Base-by-base conservation (phyloP, 2,113 vertebrate genomes). In the Oryzias woworae region DNA sequence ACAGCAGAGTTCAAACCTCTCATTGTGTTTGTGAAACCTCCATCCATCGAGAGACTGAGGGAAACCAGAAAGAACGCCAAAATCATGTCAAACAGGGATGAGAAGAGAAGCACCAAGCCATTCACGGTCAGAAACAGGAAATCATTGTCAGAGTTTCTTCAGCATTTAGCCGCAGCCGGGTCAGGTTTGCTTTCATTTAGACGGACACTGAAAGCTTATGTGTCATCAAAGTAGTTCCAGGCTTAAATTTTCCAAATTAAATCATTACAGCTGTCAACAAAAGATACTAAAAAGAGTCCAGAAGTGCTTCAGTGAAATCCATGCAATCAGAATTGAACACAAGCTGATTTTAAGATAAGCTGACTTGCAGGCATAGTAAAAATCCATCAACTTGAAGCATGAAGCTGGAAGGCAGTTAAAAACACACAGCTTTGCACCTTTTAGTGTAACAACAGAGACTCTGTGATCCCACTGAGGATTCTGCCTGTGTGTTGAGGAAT, bases 11-110 rank as follows among this genome's bases (percentile, higher is more conserved):
- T 99, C 75, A 99, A 99, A 74, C 96, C 97, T 5, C 95, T 92
- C 18, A 93, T 99, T 57, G 96, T 98, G 89, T 97, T 98, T 71
- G 94, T 98, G 88, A 98, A 96, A 77, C 97, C 97, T 70, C 96
- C 97, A 0, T 69, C 92, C 0, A 78, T 98, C 31, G 95, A 97
- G 43, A 92, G 93, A 48, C 78, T 98, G 87, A 91, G 90, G 77
- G 95, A 95, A 74, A 97, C 95, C 36, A 93, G 96, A 80, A 93
- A 88, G 90, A 94, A 93, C 46, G 93, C 93, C 47, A 96, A 95
- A 87, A 87, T 94, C 77, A 93, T 96, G 87, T 95, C 96, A 60
- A 90, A 93, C 82, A 95, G 95, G 82, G 96, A 96, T 23, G 96
- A 98, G 76, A 96, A 94, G 65, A 93, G 83, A 45, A 83, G 92